Percentiles rank a stretch among this genome's conserved stretches.
Evolutionary conservation across 1,140 invertebrate species (phyloP).

Genomic region (Agrypnia vestita): DNA sequence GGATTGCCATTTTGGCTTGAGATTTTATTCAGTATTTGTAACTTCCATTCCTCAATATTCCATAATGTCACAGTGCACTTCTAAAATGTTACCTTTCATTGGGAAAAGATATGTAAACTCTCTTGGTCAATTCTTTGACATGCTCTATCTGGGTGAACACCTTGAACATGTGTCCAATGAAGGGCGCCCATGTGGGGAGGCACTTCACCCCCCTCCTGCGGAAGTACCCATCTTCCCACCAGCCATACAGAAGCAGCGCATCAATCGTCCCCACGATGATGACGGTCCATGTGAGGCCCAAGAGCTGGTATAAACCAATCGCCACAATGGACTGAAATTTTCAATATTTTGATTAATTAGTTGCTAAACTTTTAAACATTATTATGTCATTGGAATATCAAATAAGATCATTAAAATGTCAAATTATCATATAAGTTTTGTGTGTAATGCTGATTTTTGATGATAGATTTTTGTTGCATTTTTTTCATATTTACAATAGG

Average conservation of each 20-base stretch:
- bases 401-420: no score
- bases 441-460: no score
- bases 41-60: no score
- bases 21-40: no score
- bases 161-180: slow-evolving; percentile 30
- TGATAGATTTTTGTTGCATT: no score
- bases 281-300: slow-evolving; percentile 5
- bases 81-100: slow-evolving; percentile 24
- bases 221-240: slow-evolving; percentile 23
- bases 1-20: no score
- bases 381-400: no score
- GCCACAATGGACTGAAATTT: slow-evolving; percentile 16
- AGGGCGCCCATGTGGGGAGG: not conserved
- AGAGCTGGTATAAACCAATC: not conserved
- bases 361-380: no score
- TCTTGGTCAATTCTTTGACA: not conserved
- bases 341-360: no score
- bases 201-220: slow-evolving; percentile 9
- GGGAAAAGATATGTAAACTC: not conserved
- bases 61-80: not conserved
- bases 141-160: slow-evolving; percentile 34
- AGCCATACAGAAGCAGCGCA: not conserved
- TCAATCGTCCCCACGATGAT: not conserved
- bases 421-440: no score
- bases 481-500: no score